These are phyloP conservation scores for Eueremaeus valkanovi DNA, from an alignment of 2,888 invertebrate species.

Conservation along the genomic window DNA sequence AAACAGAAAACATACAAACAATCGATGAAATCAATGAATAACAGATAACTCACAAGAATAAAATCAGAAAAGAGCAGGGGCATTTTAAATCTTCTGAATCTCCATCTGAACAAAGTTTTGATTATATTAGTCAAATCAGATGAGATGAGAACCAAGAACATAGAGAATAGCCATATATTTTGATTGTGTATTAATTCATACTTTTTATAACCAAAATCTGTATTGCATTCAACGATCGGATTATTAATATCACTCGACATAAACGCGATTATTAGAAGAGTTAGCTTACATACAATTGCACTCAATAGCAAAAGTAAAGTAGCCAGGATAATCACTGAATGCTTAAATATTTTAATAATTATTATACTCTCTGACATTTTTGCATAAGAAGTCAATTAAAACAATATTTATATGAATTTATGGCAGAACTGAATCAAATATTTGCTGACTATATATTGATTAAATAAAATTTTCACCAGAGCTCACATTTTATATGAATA, in stretches of 20 bases:
- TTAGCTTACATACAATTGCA: background rate
- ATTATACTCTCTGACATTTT: too few species aligned
- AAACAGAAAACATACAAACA: too few species aligned
- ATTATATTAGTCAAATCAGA: background rate
- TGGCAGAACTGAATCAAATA: too few species aligned
- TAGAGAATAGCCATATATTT: constrained; percentile 3
- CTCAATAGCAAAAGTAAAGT: background rate
- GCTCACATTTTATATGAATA: too few species aligned
- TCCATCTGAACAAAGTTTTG: background rate
- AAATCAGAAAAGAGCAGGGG: constrained; percentile 19
- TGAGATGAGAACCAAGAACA: background rate
- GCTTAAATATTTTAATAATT: too few species aligned
- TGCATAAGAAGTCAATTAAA: too few species aligned
- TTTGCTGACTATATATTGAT: too few species aligned
- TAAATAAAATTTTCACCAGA: too few species aligned
- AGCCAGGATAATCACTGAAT: too few species aligned
- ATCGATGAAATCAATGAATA: too few species aligned
- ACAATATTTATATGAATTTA: too few species aligned
- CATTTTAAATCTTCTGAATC: background rate
- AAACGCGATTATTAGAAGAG: background rate
- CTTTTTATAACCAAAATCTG: background rate
- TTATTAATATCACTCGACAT: constrained; percentile 16
- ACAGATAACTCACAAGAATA: background rate
- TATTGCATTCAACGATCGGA: background rate
- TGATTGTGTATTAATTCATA: background rate